Evolutionary conservation across 1,140 invertebrate species (phyloP).

Genomic region (Pachypsylla venusta): DNA sequence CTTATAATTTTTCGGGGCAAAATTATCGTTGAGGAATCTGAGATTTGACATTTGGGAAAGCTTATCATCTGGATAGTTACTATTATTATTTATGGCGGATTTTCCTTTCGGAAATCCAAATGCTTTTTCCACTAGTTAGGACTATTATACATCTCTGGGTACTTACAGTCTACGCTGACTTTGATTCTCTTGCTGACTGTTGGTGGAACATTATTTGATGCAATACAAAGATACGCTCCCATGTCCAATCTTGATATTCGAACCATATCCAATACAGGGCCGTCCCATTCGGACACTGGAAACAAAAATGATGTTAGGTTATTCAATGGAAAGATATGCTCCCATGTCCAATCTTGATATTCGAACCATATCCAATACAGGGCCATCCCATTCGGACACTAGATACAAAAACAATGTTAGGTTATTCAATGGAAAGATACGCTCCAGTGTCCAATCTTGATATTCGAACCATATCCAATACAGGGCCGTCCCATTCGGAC

Average conservation of each 20-base stretch:
- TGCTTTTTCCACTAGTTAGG: too few relatives aligned
- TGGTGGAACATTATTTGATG: slow-evolving; percentile 39
- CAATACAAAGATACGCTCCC: slow-evolving; percentile 81
- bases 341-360: slow-evolving; percentile 83
- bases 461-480: slow-evolving; percentile 66
- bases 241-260: slow-evolving; percentile 75
- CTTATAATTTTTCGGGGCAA: too few relatives aligned
- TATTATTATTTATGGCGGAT: too few relatives aligned
- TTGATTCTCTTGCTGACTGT: slow-evolving; percentile 77
- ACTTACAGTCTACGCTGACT: slow-evolving; percentile 89
- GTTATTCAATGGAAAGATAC: slow-evolving; percentile 82
- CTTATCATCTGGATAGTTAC: too few relatives aligned
- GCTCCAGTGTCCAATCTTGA: slow-evolving; percentile 79
- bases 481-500: slow-evolving; percentile 64
- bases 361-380: slow-evolving; percentile 62
- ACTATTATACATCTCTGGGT: too few relatives aligned
- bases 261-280: slow-evolving; percentile 65
- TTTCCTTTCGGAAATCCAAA: too few relatives aligned
- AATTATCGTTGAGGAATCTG: too few relatives aligned
- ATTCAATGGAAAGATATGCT: slow-evolving; percentile 78
- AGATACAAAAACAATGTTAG: too few relatives aligned
- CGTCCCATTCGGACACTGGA: slow-evolving; percentile 65
- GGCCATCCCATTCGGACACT: slow-evolving; percentile 70
- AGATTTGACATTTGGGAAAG: too few relatives aligned
- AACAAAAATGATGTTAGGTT: too few relatives aligned